A percentile compares a stretch with the other conserved stretches of the same genome.
Evolutionary conservation across 2,797 vertebrate genomes (phyloP).

Genomic region (Myotis pilosus): DNA sequence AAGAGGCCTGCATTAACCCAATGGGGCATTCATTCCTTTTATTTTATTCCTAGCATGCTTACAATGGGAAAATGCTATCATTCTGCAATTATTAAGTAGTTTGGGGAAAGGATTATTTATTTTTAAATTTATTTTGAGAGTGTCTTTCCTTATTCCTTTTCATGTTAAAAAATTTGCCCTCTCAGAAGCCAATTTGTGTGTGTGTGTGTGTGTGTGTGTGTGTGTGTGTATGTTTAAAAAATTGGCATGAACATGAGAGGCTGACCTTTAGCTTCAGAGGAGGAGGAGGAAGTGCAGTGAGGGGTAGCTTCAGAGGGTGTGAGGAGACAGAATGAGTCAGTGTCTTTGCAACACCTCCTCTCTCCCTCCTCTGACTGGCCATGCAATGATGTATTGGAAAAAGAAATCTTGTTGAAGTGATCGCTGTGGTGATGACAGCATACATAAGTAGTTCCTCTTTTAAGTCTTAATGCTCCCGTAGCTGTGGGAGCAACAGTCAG

Average conservation of each 20-base stretch:
- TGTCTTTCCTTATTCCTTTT: constrained; percentile 44
- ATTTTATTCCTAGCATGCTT: constrained; percentile 34
- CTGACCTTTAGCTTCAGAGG: constrained; percentile 56
- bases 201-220: not conserved
- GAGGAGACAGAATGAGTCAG: not conserved
- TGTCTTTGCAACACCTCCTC: not conserved
- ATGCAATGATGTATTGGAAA: not conserved
- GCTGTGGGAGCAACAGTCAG: not conserved
- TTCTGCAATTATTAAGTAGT: constrained; percentile 36
- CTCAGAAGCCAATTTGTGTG: not conserved
- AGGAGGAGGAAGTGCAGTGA: constrained; percentile 36
- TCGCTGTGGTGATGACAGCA: not conserved
- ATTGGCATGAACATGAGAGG: not conserved
- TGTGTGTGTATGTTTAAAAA: not conserved
- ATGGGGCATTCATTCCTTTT: constrained; percentile 14
- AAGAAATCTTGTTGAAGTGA: not conserved
- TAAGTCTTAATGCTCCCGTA: not conserved
- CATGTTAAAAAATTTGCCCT: not conserved
- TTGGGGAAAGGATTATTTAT: constrained; percentile 16
- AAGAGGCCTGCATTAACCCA: not conserved
- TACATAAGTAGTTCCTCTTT: not conserved
- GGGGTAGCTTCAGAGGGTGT: not conserved
- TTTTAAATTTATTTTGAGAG: constrained; percentile 43
- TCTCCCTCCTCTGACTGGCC: not conserved
- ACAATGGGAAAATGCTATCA: constrained; percentile 35